phyloP scores from a whole-genome alignment of 2,888 invertebrate genomes.

The Heliconius sara region DNA sequence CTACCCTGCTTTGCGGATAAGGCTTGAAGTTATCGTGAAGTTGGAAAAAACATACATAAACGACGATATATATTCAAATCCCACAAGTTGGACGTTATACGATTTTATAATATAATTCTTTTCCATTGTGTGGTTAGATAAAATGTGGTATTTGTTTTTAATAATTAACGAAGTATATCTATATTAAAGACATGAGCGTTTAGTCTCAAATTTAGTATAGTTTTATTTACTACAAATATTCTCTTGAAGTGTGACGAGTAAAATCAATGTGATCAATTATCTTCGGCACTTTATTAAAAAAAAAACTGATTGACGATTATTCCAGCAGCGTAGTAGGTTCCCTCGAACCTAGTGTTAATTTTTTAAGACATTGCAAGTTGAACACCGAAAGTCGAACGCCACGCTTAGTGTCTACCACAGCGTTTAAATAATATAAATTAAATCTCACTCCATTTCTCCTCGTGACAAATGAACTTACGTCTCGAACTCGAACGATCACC shows the following conservation, averaged over 20 bases:
- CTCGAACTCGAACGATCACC: neutral
- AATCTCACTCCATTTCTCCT: too few relatives aligned
- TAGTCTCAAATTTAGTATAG: neutral
- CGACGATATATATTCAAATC: neutral
- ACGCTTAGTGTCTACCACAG: too few relatives aligned
- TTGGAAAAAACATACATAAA: too few relatives aligned
- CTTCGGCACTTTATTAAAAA: neutral
- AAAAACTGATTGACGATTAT: neutral
- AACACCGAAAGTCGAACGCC: too few relatives aligned
- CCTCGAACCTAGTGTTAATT: too few relatives aligned
- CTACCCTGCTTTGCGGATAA: neutral
- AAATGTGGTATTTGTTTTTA: neutral
- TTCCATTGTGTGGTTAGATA: neutral
- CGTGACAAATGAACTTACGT: too few relatives aligned
- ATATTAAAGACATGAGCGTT: neutral
- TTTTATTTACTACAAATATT: neutral
- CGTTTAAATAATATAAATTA: too few relatives aligned
- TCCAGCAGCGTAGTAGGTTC: too few relatives aligned
- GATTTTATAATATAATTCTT: neutral
- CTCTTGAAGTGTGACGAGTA: neutral
- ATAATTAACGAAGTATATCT: neutral
- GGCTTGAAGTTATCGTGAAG: too few relatives aligned
- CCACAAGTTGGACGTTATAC: neutral
- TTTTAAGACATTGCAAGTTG: too few relatives aligned
- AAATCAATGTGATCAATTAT: neutral